Evolutionary conservation across 2,888 invertebrate genomes (phyloP).

Genomic region (Catocala nupta): DNA sequence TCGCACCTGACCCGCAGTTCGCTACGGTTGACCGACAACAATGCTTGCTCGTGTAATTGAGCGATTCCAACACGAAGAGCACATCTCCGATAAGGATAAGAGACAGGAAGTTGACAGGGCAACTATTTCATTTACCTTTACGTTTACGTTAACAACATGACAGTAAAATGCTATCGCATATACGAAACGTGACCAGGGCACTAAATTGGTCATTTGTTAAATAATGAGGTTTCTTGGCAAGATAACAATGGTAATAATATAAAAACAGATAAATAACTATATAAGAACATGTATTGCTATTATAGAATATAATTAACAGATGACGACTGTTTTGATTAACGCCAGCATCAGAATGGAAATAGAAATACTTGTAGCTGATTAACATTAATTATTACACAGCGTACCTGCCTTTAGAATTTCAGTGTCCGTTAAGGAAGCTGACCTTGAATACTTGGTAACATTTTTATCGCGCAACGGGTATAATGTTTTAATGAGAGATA

Average conservation of each 20-base stretch:
- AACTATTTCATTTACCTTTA: conserved; percentile 37
- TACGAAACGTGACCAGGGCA: conserved; percentile 35
- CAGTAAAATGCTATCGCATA: conserved; percentile 30
- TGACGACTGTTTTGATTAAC: conserved; percentile 17
- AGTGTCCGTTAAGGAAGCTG: conserved; percentile 41
- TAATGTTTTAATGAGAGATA: conserved; percentile 54
- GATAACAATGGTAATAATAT: not conserved
- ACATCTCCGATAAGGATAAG: conserved; percentile 78
- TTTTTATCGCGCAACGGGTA: conserved; percentile 52
- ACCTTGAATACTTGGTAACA: conserved; percentile 52
- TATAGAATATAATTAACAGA: not conserved
- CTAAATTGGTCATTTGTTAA: conserved; percentile 27
- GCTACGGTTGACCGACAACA: conserved; percentile 80
- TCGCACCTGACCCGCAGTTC: conserved; percentile 76
- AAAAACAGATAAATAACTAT: conserved; percentile 18
- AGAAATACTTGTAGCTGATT: conserved; percentile 40
- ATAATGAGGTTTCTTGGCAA: conserved; percentile 42
- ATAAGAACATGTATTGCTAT: not conserved
- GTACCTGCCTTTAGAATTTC: conserved; percentile 32
- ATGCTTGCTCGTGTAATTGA: conserved; percentile 77
- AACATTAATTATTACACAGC: conserved; percentile 35
- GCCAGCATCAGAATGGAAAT: conserved; percentile 24
- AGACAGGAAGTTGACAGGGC: conserved; percentile 68
- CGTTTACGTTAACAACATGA: conserved; percentile 20
- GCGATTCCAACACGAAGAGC: conserved; percentile 74